Conservation (phyloP, 2,113 vertebrate genomes). For the Epinephelus fuscoguttatus region DNA sequence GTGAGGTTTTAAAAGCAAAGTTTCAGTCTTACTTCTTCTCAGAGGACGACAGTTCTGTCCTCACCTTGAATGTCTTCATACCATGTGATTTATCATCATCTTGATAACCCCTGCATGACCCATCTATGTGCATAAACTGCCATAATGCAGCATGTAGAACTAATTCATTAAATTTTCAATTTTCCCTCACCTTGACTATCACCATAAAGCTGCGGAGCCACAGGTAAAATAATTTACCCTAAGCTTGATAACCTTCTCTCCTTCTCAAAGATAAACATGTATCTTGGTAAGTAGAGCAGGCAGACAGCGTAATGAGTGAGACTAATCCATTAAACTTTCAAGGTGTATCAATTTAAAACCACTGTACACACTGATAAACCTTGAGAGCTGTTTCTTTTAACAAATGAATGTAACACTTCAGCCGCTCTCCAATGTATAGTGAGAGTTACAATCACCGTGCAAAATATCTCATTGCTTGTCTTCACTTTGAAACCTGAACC, state of each 20-base stretch:
- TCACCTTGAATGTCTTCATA: constrained; percentile 34
- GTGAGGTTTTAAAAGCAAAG: constrained; percentile 36
- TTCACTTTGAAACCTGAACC: not conserved
- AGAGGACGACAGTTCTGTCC: not conserved
- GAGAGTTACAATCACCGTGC: not conserved
- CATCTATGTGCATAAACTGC: constrained; percentile 15
- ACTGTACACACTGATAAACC: constrained; percentile 24
- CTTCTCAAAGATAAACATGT: constrained; percentile 55
- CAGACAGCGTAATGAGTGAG: constrained; percentile 39
- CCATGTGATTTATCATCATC: constrained; percentile 25
- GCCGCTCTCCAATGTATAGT: not conserved
- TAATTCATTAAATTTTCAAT: constrained; percentile 65
- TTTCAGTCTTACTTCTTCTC: not conserved
- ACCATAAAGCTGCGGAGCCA: constrained; percentile 41
- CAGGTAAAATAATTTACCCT: constrained; percentile 36
- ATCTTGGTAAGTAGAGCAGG: constrained; percentile 34
- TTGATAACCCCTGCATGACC: constrained; percentile 1
- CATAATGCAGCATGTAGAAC: constrained; percentile 22
- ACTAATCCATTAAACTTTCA: constrained; percentile 30
- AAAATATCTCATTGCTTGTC: not conserved
- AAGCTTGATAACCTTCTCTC: constrained; percentile 46
- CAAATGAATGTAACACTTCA: not conserved
- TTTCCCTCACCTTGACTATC: constrained; percentile 59
- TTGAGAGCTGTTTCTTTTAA: not conserved
- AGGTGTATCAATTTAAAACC: constrained; percentile 25